Conservation (phyloP, 2,888 invertebrate genomes). For the Lasioglossum figueresi region DNA sequence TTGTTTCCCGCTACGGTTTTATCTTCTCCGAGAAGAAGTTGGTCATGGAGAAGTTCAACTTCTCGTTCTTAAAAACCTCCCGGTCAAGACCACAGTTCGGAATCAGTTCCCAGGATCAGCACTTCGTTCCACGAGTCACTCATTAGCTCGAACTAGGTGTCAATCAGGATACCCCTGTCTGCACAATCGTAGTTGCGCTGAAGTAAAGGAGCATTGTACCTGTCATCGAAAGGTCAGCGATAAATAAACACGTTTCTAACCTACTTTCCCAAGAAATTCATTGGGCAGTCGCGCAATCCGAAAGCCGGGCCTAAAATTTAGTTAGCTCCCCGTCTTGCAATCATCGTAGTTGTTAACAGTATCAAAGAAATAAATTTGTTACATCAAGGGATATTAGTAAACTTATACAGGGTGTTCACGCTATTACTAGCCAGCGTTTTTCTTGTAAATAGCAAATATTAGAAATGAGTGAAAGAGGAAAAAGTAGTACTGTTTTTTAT, state of each 20-base stretch:
- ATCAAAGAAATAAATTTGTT: no score
- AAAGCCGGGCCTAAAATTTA: background rate
- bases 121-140: background rate
- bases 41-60: background rate
- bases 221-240: background rate
- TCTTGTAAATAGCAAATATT: no score
- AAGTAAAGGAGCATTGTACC: background rate
- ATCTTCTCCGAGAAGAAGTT: background rate
- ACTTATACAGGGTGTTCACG: no score
- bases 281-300: background rate
- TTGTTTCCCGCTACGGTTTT: constrained; percentile 2
- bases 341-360: background rate
- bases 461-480: no score
- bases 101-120: background rate
- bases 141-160: background rate
- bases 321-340: background rate
- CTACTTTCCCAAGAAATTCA: background rate
- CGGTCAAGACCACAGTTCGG: background rate
- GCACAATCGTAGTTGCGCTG: background rate
- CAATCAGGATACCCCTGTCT: background rate
- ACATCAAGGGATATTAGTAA: no score
- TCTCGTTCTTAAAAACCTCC: background rate
- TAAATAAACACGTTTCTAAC: background rate
- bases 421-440: no score
- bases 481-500: no score